These are phyloP conservation scores for Ataeniobius toweri DNA, from an alignment of 2,797 vertebrate species.

Conservation along the genomic window DNA sequence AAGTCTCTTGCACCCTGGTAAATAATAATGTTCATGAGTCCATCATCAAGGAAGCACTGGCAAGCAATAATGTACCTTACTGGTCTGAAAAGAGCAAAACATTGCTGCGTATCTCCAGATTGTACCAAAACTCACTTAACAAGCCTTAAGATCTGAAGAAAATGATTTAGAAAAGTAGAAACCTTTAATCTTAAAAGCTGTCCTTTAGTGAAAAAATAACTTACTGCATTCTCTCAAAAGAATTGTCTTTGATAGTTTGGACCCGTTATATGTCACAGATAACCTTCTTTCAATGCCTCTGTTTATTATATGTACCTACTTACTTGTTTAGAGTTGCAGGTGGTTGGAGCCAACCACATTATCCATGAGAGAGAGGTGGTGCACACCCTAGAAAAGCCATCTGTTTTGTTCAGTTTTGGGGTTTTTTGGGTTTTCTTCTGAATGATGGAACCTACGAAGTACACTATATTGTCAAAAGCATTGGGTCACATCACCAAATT, in stretches of 20 bases:
- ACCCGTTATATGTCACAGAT: not conserved
- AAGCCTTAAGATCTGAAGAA: not conserved
- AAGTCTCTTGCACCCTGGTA: not conserved
- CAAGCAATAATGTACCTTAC: not conserved
- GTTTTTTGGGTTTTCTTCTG: no score
- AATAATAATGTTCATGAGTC: not conserved
- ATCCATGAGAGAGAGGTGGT: not conserved
- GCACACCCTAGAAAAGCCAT: not conserved
- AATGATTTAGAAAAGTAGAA: not conserved
- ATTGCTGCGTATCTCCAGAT: not conserved
- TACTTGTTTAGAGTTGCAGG: not conserved
- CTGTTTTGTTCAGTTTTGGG: no score
- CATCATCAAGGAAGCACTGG: not conserved
- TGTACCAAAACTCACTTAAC: not conserved
- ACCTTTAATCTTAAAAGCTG: not conserved
- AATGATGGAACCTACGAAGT: no score
- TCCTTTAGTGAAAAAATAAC: not conserved
- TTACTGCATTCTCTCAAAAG: not conserved
- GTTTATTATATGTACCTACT: not conserved
- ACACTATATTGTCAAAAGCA: no score
- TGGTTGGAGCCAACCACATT: not conserved
- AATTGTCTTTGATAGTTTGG: not conserved
- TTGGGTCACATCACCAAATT: no score
- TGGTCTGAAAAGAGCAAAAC: not conserved
- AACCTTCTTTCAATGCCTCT: not conserved